Evolutionary conservation across 1,140 invertebrate genomes (phyloP).

Genomic region (Druon quercuslanigerum): DNA sequence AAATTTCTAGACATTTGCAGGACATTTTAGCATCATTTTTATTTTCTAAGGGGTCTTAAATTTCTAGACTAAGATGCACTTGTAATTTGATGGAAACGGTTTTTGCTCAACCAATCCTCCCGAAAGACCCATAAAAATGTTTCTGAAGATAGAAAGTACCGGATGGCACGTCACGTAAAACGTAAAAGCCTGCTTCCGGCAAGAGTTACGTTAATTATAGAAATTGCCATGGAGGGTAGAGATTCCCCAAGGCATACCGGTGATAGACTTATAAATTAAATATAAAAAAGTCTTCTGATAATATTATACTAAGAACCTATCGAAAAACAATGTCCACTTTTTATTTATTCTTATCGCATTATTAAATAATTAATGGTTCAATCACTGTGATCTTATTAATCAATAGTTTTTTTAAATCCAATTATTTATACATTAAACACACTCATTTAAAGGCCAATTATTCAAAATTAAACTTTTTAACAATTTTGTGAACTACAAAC

Average conservation of each 20-base stretch:
- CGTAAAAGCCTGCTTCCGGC: background rate
- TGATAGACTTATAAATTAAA: too few species aligned
- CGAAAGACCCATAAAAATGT: slow-evolving; percentile 10
- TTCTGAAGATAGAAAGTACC: slow-evolving; percentile 19
- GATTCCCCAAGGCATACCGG: background rate
- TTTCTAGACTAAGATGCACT: background rate
- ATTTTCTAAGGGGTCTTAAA: slow-evolving; percentile 9
- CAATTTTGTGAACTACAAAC: too few species aligned
- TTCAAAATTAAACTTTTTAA: too few species aligned
- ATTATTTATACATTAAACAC: too few species aligned
- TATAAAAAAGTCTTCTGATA: too few species aligned
- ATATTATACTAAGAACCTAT: too few species aligned
- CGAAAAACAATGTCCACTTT: too few species aligned
- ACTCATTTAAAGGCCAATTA: too few species aligned
- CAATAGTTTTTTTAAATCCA: too few species aligned
- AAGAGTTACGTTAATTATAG: slow-evolving; percentile 20
- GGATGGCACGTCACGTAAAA: slow-evolving; percentile 15
- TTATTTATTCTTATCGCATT: too few species aligned
- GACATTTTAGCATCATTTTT: background rate
- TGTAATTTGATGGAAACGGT: slow-evolving; percentile 19
- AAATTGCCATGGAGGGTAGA: background rate
- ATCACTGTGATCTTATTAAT: too few species aligned
- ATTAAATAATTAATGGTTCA: too few species aligned
- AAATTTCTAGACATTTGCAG: background rate
- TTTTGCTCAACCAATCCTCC: slow-evolving; percentile 11